Base-by-base conservation (phyloP, 2,113 vertebrate species). In the Scalopus aquaticus region DNA sequence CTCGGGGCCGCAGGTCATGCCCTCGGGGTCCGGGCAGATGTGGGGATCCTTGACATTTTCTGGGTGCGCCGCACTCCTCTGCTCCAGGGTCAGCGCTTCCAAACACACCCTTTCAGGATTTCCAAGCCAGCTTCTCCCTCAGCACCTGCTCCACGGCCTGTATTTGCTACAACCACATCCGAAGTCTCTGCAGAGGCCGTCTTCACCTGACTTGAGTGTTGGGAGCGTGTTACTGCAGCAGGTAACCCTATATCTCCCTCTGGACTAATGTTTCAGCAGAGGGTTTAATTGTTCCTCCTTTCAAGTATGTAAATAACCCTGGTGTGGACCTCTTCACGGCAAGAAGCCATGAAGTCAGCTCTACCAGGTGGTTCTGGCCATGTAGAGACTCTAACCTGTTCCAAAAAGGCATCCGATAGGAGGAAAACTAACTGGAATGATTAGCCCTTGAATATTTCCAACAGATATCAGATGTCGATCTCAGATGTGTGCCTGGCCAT, bases 251-350 rank as follows among this genome's bases (percentile, higher is more conserved):
- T 95, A 94, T 81, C 96, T 90, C 0, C 39, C 28, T 12, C 91
- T 56, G 4, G 97, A 93, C 97, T 99, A 96, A 60, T 2, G 95
- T 99, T 98, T 98, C 98, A 97, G 92, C 58, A 7, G 85, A 67
- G 64, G 88, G 89, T 64, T 97, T 97, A 98, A 98, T 97, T 97
- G 97, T 96, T 96, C 42, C 95, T 30, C 44, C 3, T 78, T 96
- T 96, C 88, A 89, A 91, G 95, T 96, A 96, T 95, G 98, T 97
- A 96, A 70, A 90, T 97, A 80, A 82, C 92, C 88, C 60, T 35
- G n/a, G 67, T 10, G n/a, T 92, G 90, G 95, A 62, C 42, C 83
- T 64, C 19, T 20, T 26, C 67, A 73, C 5, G 26, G 60, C 15
- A 9, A 0, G 70, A 79, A 91, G 62, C 82, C 95, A 49, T 92